phyloP scores from a whole-genome alignment of 92 coral and sea anemone genomes.

The Zoanthus gigantus region DNA sequence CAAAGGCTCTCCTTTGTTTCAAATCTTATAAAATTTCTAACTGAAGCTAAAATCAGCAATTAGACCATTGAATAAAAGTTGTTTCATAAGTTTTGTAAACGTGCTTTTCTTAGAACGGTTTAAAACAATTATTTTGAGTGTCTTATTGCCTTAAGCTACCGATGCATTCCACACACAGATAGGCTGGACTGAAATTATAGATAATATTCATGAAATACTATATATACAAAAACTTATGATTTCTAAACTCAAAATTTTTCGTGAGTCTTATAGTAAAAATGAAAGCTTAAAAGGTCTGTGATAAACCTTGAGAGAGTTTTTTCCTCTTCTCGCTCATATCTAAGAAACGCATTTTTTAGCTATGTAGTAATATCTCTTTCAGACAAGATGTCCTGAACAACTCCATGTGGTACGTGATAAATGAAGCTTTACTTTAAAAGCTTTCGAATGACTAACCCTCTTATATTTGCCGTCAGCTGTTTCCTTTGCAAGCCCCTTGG shows the following conservation, averaged over 20 bases:
- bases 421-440: background rate
- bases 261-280: background rate
- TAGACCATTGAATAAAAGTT: too few relatives aligned
- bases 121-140: too few relatives aligned
- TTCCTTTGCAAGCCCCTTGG: background rate
- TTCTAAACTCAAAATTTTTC: background rate
- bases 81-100: too few relatives aligned
- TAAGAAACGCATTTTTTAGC: background rate
- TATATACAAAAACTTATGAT: background rate
- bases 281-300: background rate
- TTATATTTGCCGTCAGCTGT: background rate
- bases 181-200: too few relatives aligned
- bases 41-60: too few relatives aligned
- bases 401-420: background rate
- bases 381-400: background rate
- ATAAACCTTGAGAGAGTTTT: background rate
- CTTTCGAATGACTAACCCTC: background rate
- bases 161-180: too few relatives aligned
- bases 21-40: too few relatives aligned
- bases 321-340: background rate
- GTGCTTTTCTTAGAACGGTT: too few relatives aligned
- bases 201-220: too few relatives aligned
- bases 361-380: background rate
- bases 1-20: too few relatives aligned
- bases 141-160: too few relatives aligned